These are phyloP conservation scores for Guaruba guarouba DNA, from an alignment of 2,113 vertebrate species.

Conservation along the genomic window DNA sequence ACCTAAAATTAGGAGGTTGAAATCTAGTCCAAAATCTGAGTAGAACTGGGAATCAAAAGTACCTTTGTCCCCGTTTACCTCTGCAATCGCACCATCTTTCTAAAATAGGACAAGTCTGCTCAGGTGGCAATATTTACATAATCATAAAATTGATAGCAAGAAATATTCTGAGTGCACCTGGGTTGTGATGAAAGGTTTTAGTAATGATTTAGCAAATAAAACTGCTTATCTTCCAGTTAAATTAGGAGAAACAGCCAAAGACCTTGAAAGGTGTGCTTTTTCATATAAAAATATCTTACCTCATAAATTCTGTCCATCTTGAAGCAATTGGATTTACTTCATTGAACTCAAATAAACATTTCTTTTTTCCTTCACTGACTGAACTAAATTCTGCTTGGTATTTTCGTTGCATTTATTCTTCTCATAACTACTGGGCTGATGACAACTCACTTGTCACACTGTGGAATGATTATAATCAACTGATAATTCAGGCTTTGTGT, in stretches of 20 bases:
- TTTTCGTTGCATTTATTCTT: conserved; percentile 34
- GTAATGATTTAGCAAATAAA: not conserved
- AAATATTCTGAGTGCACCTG: not conserved
- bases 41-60: not conserved
- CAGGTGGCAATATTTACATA: not conserved
- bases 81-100: not conserved
- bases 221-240: not conserved
- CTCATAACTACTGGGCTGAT: conserved; percentile 4
- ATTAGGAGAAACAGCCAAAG: not conserved
- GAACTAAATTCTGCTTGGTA: conserved; percentile 1
- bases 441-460: conserved; percentile 35
- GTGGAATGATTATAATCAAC: conserved; percentile 56
- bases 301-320: not conserved
- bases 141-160: not conserved
- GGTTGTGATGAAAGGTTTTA: not conserved
- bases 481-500: conserved; percentile 57
- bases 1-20: not conserved
- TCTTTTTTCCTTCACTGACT: not conserved
- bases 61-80: not conserved
- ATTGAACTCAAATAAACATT: conserved; percentile 13
- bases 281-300: not conserved
- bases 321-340: not conserved
- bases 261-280: not conserved
- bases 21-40: not conserved
- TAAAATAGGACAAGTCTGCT: not conserved